Evolutionary conservation across 2,797 vertebrate species (phyloP).

Genomic region (Anas flavirostris): DNA sequence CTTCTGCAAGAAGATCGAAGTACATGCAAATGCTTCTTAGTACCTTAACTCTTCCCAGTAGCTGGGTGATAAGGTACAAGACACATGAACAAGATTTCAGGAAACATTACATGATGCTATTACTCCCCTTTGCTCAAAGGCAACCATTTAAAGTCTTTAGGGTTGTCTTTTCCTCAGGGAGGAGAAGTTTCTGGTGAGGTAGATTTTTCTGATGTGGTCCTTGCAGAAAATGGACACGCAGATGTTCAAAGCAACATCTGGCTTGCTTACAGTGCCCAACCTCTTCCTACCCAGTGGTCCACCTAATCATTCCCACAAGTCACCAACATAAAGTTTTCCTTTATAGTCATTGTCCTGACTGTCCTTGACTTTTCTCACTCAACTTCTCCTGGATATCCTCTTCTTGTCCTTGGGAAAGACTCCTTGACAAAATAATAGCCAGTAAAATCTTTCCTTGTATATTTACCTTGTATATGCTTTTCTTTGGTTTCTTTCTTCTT

Average conservation of each 20-base stretch:
- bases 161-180: neutral
- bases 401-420: neutral
- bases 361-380: neutral
- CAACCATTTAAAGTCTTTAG: neutral
- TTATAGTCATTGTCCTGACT: neutral
- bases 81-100: neutral
- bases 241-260: neutral
- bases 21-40: neutral
- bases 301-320: neutral
- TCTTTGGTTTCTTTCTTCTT: neutral
- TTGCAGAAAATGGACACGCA: neutral
- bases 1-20: neutral
- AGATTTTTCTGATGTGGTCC: neutral
- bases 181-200: neutral
- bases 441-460: neutral
- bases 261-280: neutral
- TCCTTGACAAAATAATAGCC: neutral
- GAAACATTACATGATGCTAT: neutral
- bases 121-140: neutral
- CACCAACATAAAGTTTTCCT: neutral
- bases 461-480: neutral
- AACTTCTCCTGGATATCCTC: neutral
- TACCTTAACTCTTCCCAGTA: neutral
- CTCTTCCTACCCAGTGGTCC: neutral
- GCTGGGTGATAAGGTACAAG: neutral